Percentiles rank a stretch among this genome's conserved stretches.
phyloP scores from a whole-genome alignment of 2,113 vertebrate genomes.

The Menura novaehollandiae region DNA sequence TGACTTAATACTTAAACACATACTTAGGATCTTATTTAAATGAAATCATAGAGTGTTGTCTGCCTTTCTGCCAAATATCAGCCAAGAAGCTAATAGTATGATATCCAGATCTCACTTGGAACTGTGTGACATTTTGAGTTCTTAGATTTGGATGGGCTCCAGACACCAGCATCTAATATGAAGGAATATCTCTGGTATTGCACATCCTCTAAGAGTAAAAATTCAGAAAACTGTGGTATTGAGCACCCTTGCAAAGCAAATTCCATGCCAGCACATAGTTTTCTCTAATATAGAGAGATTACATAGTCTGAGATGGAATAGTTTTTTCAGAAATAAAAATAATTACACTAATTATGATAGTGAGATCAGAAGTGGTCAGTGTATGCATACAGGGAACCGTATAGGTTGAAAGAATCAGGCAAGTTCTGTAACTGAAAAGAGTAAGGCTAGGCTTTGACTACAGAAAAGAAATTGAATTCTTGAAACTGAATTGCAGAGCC shows the following conservation, averaged over 20 bases:
- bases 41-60: background rate
- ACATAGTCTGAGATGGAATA: background rate
- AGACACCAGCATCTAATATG: background rate
- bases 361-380: background rate
- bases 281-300: background rate
- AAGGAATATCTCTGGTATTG: background rate
- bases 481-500: background rate
- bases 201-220: background rate
- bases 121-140: background rate
- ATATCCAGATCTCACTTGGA: background rate
- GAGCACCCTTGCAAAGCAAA: background rate
- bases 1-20: slow-evolving; percentile 4
- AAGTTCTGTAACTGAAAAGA: background rate
- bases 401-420: background rate
- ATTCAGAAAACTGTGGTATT: background rate
- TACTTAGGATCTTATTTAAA: background rate
- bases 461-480: background rate
- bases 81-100: background rate
- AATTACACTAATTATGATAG: background rate
- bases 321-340: background rate
- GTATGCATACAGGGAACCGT: background rate
- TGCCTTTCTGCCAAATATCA: background rate
- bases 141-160: background rate
- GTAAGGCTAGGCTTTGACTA: background rate
- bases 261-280: background rate